phyloP scores from a whole-genome alignment of 2,888 invertebrate species.

The Odontocolon sp. region DNA sequence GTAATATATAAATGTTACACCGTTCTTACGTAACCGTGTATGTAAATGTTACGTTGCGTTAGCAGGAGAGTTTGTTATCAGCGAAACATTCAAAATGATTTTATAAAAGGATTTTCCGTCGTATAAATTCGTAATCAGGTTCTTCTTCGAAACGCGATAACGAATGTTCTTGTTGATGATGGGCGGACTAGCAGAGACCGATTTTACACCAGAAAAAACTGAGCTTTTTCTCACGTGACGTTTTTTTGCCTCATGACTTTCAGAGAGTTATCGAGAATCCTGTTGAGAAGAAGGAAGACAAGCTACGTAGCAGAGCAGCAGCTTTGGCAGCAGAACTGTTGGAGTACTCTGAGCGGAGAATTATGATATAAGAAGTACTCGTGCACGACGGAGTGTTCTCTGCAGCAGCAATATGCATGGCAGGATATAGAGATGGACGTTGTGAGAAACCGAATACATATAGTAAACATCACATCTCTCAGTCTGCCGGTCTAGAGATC shows the following conservation, averaged over 20 bases:
- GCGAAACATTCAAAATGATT: not conserved
- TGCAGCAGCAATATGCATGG: conserved; percentile 6
- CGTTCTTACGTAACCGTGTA: too few species aligned
- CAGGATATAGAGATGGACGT: conserved; percentile 27
- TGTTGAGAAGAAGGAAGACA: not conserved
- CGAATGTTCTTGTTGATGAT: not conserved
- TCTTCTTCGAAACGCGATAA: not conserved
- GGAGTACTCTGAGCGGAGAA: conserved; percentile 23
- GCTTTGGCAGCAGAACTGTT: conserved; percentile 14
- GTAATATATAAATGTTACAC: not conserved
- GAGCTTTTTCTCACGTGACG: conserved; percentile 4
- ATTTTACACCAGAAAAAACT: not conserved
- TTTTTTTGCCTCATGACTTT: conserved; percentile 8
- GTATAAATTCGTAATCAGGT: not conserved
- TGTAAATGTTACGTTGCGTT: not conserved
- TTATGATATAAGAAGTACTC: conserved; percentile 42
- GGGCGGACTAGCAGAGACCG: not conserved
- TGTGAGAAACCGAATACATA: conserved; percentile 19
- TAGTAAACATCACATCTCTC: conserved; percentile 10
- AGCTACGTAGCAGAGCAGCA: not conserved
- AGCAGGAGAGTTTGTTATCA: not conserved
- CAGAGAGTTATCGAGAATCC: conserved; percentile 33
- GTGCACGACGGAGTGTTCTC: conserved; percentile 2
- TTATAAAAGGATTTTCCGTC: not conserved
- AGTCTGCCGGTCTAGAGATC: conserved; percentile 12